phyloP scores from a whole-genome alignment of 2,113 vertebrate species.

The Phalacrocorax aristotelis region DNA sequence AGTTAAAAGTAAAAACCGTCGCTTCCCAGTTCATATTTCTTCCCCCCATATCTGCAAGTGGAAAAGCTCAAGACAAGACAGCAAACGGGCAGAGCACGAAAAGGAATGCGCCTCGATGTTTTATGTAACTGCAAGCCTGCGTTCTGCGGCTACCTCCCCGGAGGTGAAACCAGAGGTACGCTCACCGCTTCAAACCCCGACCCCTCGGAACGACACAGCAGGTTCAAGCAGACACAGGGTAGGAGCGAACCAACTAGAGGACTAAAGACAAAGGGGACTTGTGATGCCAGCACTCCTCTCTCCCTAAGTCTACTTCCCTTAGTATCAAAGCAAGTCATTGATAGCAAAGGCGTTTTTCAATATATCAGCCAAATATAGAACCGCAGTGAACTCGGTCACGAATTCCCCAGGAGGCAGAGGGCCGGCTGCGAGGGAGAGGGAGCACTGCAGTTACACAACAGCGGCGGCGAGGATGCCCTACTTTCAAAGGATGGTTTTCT shows the following conservation, averaged over 20 bases:
- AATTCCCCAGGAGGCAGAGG: slow-evolving; percentile 41
- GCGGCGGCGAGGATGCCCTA: background rate
- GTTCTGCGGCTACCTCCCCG: background rate
- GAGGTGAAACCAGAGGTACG: background rate
- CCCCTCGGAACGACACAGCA: background rate
- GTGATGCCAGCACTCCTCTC: background rate
- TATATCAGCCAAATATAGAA: slow-evolving; percentile 26
- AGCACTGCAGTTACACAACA: background rate
- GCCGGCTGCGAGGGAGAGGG: background rate
- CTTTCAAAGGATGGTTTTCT: background rate
- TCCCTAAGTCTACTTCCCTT: background rate
- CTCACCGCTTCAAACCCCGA: background rate
- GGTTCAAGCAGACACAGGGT: background rate
- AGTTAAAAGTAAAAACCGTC: background rate
- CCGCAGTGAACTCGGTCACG: background rate
- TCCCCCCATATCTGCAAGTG: background rate
- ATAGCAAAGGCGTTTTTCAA: slow-evolving; percentile 44
- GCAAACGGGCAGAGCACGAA: background rate
- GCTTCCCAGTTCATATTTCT: background rate
- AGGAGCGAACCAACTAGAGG: background rate
- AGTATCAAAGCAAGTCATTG: slow-evolving; percentile 32
- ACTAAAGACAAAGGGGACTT: background rate
- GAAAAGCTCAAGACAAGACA: background rate
- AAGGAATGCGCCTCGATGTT: background rate
- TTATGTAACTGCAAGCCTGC: background rate